These are phyloP conservation scores for Laticauda laticaudata DNA, from an alignment of 2,113 vertebrate genomes.

Conservation along the genomic window DNA sequence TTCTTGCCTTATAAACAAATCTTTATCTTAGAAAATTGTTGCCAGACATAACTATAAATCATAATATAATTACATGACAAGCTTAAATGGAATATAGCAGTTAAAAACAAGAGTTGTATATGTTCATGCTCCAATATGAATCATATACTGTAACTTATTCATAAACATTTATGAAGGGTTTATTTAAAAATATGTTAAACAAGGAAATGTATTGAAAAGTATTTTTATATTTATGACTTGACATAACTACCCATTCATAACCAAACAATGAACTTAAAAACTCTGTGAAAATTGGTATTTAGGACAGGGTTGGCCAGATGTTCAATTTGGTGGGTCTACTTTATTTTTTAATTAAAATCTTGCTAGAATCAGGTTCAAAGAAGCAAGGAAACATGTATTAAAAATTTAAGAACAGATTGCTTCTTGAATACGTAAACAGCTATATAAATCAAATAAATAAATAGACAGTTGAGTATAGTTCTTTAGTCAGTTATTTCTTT, in stretches of 20 bases:
- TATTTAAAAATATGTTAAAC: not conserved
- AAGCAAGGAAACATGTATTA: not conserved
- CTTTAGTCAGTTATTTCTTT: not conserved
- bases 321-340: not conserved
- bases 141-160: not conserved
- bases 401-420: not conserved
- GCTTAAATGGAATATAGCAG: not conserved
- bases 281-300: not conserved
- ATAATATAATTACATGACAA: not conserved
- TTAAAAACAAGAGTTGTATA: not conserved
- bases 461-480: not conserved
- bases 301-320: not conserved
- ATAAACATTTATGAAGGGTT: not conserved
- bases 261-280: not conserved
- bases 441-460: not conserved
- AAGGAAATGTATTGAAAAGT: not conserved
- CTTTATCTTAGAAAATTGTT: not conserved
- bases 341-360: not conserved
- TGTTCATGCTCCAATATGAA: not conserved
- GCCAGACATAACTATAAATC: not conserved
- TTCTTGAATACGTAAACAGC: not conserved
- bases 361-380: not conserved
- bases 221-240: not conserved
- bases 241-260: not conserved
- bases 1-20: not conserved